Evolutionary conservation across 1,140 invertebrate genomes (phyloP), one percentile per base, ranked within the genome.

Genomic region (Sitobion miscanthi): DNA sequence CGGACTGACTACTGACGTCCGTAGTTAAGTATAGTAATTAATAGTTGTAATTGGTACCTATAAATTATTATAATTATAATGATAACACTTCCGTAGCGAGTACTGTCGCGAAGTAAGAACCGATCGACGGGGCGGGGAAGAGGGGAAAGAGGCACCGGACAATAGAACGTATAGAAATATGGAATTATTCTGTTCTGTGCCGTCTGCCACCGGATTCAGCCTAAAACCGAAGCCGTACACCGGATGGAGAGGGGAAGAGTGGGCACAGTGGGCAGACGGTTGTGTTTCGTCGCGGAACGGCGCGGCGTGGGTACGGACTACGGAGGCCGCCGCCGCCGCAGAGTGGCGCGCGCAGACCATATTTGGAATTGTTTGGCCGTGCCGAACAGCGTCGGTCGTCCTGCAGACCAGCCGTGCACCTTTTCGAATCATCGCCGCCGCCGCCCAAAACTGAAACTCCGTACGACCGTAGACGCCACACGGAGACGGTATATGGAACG

Each of bases 261-360:
- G 45, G 45, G 30, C 20, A 42, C 86, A 30, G 45, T 42, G 83
- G 35, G 83, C 23, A 25, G 83, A 42, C 25, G 30, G 47, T 7
- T n/a, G 45, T 11, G 25, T 23, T 30, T 25, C 23, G 8, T 14
- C 25, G 17, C n/a, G 11, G 30, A 17, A n/a, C 30, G 23, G 14
- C 2, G n/a, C 17, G 30, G 30, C n/a, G 87, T 87, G n/a, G 87
- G 87, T 52, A 88, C n/a, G 47, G 47, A 8, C 47, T 4, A 14
- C 35, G 42, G 87, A 21, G 49, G n/a, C n/a, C 20, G 88, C 35
- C 38, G 52, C 9, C 62, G 52, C 6, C 52, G 62, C 45, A 52
- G 47, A 89, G 88, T 89, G 88, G 88, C 88, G 88, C 52, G 88
- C 88, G 89, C 89, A 90, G 54, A 1, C 89, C 89, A 90, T 90